A percentile compares a stretch with the other conserved stretches of the same genome.
phyloP scores from a whole-genome alignment of 1,140 invertebrate genomes.

The Tetramorium alpestre region DNA sequence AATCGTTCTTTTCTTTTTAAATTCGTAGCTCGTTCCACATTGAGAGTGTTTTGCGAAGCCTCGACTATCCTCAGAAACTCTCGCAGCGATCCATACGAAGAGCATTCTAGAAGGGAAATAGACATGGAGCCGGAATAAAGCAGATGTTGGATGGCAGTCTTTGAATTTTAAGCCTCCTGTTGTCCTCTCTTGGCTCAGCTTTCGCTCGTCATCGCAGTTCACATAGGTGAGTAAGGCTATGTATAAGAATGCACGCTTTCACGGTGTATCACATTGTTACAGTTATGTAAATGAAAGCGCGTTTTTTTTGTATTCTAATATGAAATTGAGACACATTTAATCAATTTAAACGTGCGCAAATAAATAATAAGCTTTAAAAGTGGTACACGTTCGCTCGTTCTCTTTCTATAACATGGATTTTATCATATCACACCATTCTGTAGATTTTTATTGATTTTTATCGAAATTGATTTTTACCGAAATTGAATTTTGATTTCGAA shows the following conservation, averaged over 20 bases:
- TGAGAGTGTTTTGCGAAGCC: neutral
- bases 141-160: slow-evolving; percentile 18
- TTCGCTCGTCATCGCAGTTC: neutral
- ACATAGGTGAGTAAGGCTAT: slow-evolving; percentile 11
- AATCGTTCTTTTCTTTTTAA: slow-evolving; percentile 13
- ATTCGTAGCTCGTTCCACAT: slow-evolving; percentile 1
- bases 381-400: neutral
- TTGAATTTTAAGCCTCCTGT: slow-evolving; percentile 47
- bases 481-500: neutral
- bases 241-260: slow-evolving; percentile 29
- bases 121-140: slow-evolving; percentile 31
- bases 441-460: neutral
- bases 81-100: slow-evolving; percentile 5
- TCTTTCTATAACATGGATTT: neutral
- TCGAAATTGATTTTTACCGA: neutral
- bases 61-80: neutral
- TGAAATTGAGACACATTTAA: neutral
- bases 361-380: neutral
- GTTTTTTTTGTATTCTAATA: neutral
- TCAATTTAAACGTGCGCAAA: neutral
- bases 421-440: neutral
- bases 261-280: neutral
- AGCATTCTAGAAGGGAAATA: neutral
- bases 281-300: neutral
- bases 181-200: neutral